Evolutionary conservation across 2,888 invertebrate genomes (phyloP).

Genomic region (Diaphora mendica): DNA sequence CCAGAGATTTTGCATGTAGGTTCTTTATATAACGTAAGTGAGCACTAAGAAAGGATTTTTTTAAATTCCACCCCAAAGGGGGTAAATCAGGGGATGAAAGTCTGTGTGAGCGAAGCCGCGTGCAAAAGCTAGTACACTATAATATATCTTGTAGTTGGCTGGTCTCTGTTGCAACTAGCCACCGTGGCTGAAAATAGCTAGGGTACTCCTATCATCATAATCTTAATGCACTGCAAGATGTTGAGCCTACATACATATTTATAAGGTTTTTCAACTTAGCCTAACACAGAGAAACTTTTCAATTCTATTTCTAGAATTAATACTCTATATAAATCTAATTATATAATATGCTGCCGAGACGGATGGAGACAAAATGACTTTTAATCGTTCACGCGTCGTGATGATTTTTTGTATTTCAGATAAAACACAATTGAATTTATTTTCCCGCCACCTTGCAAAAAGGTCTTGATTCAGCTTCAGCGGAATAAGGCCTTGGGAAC

Average conservation of each 20-base stretch:
- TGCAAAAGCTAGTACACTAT: no score
- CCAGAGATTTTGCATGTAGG: no score
- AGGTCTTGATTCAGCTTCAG: not conserved
- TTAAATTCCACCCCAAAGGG: no score
- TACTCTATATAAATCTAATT: not conserved
- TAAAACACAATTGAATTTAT: not conserved
- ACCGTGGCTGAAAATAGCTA: no score
- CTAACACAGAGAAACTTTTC: not conserved
- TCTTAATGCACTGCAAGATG: no score
- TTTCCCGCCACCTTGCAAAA: not conserved
- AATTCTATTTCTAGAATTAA: not conserved
- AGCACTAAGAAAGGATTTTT: no score
- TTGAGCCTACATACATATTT: not conserved
- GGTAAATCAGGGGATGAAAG: no score
- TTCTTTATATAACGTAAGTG: no score
- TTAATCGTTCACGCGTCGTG: not conserved
- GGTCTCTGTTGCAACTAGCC: no score
- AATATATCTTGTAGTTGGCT: no score
- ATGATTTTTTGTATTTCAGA: not conserved
- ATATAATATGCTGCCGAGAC: not conserved
- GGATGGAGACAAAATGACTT: not conserved
- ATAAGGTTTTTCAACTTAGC: not conserved
- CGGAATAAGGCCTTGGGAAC: not conserved
- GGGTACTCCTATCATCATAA: no score
- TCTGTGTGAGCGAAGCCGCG: no score